Base-by-base conservation (phyloP, 2,888 invertebrate genomes). In the Phorcus lineatus region DNA sequence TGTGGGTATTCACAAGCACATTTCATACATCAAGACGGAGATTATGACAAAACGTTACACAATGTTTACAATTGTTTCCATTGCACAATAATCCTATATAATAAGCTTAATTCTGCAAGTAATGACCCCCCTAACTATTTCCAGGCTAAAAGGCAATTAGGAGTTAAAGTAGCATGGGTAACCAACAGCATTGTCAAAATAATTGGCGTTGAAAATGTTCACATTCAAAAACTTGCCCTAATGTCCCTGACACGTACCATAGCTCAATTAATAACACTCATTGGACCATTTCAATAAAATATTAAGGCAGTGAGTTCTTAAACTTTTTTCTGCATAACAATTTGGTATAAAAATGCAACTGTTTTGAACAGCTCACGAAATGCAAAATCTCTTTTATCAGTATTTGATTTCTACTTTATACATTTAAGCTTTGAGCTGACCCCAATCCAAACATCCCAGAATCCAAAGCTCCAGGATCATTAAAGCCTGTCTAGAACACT, bases 271-370 rank as follows among this genome's bases (percentile, higher is more conserved):
- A 62, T 62, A 62, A 62, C 28, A 62, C 62, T 13, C 62, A 62
- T 62, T 62, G 62, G 62, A 62, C 62, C 62, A 62, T 62, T 62
- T 62, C 62, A 62, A 62, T 62, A 62, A 62, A 62, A 62, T 62
- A 62, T 62, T 62, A 62, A 62, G 62, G 62, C 62, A 62, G 62
- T 62, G 62, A 62, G 62, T 62, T 62, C 36, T 62, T 62, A 24
- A 62, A 62, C 62, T 62, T 62, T 62, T n/a, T 24, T 62, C 62
- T 62, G 62, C 62, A 62, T 62, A 62, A 62, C 62, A 62, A 62
- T 62, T 62, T 28, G 28, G 62, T 62, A 62, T 62, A 62, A 62
- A 62, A 62, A 28, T 28, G 24, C 28, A 62, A 62, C 62, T 62
- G 62, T 62, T 62, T 62, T 28, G 62, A 62, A 62, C 62, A 62